Evolutionary conservation across 2,113 vertebrate species (phyloP).

Genomic region (Alouatta palliata): DNA sequence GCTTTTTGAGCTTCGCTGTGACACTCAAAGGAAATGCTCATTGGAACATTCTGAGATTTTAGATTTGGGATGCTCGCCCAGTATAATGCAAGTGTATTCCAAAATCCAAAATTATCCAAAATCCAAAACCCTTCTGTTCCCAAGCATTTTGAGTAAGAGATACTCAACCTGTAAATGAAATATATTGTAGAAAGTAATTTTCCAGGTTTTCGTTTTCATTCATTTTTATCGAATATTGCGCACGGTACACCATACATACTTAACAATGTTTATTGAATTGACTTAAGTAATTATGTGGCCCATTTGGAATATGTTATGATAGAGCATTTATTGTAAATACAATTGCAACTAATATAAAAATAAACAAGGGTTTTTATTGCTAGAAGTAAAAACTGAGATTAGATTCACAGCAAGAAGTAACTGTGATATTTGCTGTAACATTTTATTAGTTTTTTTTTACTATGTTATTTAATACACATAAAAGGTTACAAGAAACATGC

Average conservation of each 20-base stretch:
- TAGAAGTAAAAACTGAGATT: background rate
- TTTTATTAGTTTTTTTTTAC: background rate
- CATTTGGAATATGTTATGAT: background rate
- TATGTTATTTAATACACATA: background rate
- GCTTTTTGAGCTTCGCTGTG: background rate
- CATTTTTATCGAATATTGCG: background rate
- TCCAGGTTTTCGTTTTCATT: background rate
- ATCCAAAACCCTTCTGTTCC: background rate
- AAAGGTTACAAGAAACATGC: background rate
- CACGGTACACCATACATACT: background rate
- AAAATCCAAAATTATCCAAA: background rate
- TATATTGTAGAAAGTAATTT: slow-evolving; percentile 36
- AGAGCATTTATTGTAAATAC: background rate
- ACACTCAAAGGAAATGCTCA: background rate
- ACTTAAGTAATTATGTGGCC: background rate
- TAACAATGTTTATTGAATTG: slow-evolving; percentile 1
- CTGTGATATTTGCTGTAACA: background rate
- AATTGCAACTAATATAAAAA: background rate
- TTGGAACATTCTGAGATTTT: background rate
- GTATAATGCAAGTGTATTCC: background rate
- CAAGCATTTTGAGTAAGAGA: background rate
- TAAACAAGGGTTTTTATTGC: background rate
- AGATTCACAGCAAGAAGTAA: background rate
- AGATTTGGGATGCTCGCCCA: background rate
- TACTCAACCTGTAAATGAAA: background rate